These are phyloP conservation scores for Martes martes DNA, from an alignment of 2,113 vertebrate genomes.

Conservation along the genomic window DNA sequence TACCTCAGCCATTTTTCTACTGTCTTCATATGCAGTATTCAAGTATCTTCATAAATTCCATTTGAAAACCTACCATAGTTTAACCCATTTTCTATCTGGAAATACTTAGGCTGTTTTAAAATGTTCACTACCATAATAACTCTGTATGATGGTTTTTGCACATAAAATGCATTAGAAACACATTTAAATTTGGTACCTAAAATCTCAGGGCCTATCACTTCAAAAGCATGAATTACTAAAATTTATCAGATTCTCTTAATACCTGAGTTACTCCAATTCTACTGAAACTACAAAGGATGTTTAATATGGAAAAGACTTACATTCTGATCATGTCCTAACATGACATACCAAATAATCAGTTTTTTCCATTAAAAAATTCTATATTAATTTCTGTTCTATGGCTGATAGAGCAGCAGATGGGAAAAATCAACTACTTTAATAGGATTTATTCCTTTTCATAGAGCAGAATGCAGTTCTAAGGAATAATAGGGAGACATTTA, in stretches of 20 bases:
- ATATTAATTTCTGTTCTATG: conserved; percentile 7
- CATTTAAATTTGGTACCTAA: conserved; percentile 2
- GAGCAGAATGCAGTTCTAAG: not conserved
- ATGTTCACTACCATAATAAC: not conserved
- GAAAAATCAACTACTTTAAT: conserved; percentile 7
- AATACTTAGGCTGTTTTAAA: not conserved
- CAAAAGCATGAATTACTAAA: conserved; percentile 40
- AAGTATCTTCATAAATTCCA: not conserved
- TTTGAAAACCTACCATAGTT: not conserved
- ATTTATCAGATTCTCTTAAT: conserved; percentile 24
- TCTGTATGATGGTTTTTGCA: not conserved
- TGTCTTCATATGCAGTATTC: not conserved
- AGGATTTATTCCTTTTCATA: not conserved
- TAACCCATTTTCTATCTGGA: conserved; percentile 4
- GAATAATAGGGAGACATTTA: not conserved
- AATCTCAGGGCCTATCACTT: not conserved
- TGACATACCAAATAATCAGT: not conserved
- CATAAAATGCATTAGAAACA: conserved; percentile 33
- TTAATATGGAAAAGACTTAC: not conserved
- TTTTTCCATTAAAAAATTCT: not conserved
- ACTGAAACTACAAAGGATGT: not conserved
- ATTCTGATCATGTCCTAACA: conserved; percentile 12
- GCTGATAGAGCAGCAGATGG: not conserved
- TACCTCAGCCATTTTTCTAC: not conserved
- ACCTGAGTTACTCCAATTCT: conserved; percentile 15